These are phyloP conservation scores for Diabrotica balteata DNA, from an alignment of 2,888 invertebrate species.

Conservation along the genomic window DNA sequence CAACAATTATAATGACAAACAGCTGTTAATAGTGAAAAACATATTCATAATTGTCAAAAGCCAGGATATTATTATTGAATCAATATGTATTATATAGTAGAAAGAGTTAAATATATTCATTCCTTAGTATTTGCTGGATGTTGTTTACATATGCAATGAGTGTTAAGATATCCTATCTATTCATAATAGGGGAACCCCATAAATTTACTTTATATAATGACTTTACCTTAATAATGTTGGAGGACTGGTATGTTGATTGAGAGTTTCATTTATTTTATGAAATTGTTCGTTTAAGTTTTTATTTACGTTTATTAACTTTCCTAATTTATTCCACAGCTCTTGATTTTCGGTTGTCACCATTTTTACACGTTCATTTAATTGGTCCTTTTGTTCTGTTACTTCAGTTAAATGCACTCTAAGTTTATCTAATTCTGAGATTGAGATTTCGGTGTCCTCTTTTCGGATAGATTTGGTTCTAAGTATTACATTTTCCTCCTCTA, in stretches of 20 bases:
- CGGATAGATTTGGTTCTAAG: conserved; percentile 61
- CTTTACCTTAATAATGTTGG: conserved; percentile 43
- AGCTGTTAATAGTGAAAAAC: too few relatives aligned
- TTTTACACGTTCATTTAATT: conserved; percentile 76
- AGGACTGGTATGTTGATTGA: conserved; percentile 59
- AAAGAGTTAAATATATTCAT: too few relatives aligned
- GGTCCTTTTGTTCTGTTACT: conserved; percentile 76
- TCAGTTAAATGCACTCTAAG: conserved; percentile 64
- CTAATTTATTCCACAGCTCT: conserved; percentile 78
- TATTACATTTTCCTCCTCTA: conserved; percentile 80
- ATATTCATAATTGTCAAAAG: too few relatives aligned
- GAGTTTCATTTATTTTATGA: conserved; percentile 63
- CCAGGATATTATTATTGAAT: too few relatives aligned
- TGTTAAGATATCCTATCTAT: too few relatives aligned
- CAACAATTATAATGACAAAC: too few relatives aligned
- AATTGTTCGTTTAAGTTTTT: conserved; percentile 63
- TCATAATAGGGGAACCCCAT: background rate
- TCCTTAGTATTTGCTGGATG: too few relatives aligned
- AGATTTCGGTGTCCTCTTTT: conserved; percentile 41
- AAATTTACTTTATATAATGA: background rate
- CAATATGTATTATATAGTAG: too few relatives aligned
- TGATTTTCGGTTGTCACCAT: conserved; percentile 86
- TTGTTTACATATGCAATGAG: too few relatives aligned
- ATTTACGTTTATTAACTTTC: conserved; percentile 68
- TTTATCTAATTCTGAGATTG: conserved; percentile 45